These are phyloP conservation scores for Leptonema lineaticorne DNA, from an alignment of 1,140 invertebrate genomes.

Conservation along the genomic window DNA sequence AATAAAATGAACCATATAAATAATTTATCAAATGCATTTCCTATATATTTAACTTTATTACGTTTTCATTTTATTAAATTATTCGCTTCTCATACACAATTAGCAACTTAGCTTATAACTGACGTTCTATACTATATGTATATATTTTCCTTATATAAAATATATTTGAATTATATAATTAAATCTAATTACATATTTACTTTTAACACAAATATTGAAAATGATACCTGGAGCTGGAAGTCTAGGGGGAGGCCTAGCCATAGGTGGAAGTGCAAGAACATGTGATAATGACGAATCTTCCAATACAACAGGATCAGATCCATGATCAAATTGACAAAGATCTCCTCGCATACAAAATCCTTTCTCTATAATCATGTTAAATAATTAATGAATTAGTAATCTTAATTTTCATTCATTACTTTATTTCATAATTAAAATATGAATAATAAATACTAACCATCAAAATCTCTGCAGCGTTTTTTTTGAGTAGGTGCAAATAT, in stretches of 20 bases:
- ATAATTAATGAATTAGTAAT: background rate
- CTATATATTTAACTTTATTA: too few species aligned
- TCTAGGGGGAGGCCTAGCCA: conserved; percentile 49
- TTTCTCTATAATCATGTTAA: conserved; percentile 64
- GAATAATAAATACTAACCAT: conserved; percentile 56
- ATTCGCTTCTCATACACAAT: too few species aligned
- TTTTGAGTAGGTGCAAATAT: conserved; percentile 52
- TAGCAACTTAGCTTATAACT: too few species aligned
- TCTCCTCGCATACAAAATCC: conserved; percentile 95
- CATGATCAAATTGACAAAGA: conserved; percentile 94
- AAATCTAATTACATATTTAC: too few species aligned
- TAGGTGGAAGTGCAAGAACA: conserved; percentile 56
- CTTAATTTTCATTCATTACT: background rate
- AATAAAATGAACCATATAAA: too few species aligned
- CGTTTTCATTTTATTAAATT: too few species aligned
- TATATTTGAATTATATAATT: conserved; percentile 6
- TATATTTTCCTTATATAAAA: too few species aligned
- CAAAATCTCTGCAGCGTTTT: conserved; percentile 70
- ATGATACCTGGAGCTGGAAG: conserved; percentile 53
- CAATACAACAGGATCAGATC: conserved; percentile 88
- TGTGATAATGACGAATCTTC: conserved; percentile 71
- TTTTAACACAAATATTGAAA: too few species aligned
- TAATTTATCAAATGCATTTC: too few species aligned
- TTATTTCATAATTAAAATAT: background rate
- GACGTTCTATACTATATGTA: too few species aligned